These are phyloP conservation scores for Ranitomeya imitator DNA, from an alignment of 2,113 vertebrate species.

Conservation along the genomic window DNA sequence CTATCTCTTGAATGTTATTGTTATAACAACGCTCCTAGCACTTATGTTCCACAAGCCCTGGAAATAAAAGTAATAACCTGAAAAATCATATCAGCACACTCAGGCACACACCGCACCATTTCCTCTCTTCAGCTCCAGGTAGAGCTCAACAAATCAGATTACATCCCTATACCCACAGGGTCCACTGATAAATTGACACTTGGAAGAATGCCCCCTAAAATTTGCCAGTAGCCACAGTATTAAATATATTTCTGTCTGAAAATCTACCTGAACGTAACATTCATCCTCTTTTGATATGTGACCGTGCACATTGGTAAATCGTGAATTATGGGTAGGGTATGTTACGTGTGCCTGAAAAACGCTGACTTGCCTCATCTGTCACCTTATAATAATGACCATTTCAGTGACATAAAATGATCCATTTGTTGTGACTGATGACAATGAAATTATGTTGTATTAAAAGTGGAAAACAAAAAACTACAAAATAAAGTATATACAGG, in stretches of 20 bases:
- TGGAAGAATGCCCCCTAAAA: constrained; percentile 10
- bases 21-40: constrained; percentile 52
- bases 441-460: not conserved
- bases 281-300: not conserved
- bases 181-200: constrained; percentile 31
- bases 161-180: constrained; percentile 11
- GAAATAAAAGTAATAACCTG: constrained; percentile 55
- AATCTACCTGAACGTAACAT: not conserved
- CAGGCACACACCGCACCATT: constrained; percentile 25
- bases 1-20: constrained; percentile 53
- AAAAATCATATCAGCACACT: constrained; percentile 54
- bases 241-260: not conserved
- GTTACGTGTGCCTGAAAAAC: not conserved
- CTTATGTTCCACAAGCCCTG: constrained; percentile 52
- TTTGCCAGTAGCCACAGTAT: not conserved
- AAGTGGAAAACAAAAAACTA: not conserved
- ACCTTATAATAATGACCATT: not conserved
- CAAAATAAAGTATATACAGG: too few species aligned
- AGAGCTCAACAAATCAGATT: constrained; percentile 42
- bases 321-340: not conserved
- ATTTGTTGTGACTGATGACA: not conserved
- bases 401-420: not conserved
- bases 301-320: not conserved
- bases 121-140: constrained; percentile 40
- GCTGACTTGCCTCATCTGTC: not conserved